phyloP scores from a whole-genome alignment of 2,888 invertebrate genomes.

The Pristionchus fissidentatus region DNA sequence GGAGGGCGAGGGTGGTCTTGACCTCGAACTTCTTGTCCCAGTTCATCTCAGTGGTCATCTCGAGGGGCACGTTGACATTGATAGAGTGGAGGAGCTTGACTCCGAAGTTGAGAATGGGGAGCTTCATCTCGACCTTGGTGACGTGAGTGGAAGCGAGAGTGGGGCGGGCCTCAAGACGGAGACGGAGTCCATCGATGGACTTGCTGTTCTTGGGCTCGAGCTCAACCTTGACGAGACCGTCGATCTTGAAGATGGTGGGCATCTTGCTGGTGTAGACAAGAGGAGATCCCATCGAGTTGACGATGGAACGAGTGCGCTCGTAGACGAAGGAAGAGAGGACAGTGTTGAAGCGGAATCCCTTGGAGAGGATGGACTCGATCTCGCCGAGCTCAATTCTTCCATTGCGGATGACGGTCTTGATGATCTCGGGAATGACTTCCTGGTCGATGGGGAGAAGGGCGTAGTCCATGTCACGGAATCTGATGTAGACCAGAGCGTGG shows the following conservation, averaged over 20 bases:
- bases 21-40: conserved; percentile 54
- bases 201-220: conserved; percentile 50
- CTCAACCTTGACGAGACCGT: conserved; percentile 39
- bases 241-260: conserved; percentile 55
- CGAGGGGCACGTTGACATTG: conserved; percentile 65
- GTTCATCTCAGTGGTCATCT: conserved; percentile 53
- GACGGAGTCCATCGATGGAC: conserved; percentile 50
- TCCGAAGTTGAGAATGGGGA: conserved; percentile 64
- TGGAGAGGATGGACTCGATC: conserved; percentile 50
- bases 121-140: conserved; percentile 59
- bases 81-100: conserved; percentile 61
- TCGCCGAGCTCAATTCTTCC: conserved; percentile 45
- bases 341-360: conserved; percentile 43
- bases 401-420: conserved; percentile 32
- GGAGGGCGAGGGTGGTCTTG: conserved; percentile 54
- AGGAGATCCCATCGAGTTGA: conserved; percentile 66
- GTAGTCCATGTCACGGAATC: conserved; percentile 66
- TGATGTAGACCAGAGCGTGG: conserved; percentile 60
- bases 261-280: conserved; percentile 58
- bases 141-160: conserved; percentile 52
- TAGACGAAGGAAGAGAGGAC: conserved; percentile 55
- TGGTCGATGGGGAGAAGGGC: conserved; percentile 62
- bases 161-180: conserved; percentile 49
- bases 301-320: conserved; percentile 56
- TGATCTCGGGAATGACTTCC: conserved; percentile 49